Evolutionary conservation across 2,888 invertebrate genomes (phyloP), one percentile per base, ranked within the genome.

Genomic region (Drosophila suboccidentalis): DNA sequence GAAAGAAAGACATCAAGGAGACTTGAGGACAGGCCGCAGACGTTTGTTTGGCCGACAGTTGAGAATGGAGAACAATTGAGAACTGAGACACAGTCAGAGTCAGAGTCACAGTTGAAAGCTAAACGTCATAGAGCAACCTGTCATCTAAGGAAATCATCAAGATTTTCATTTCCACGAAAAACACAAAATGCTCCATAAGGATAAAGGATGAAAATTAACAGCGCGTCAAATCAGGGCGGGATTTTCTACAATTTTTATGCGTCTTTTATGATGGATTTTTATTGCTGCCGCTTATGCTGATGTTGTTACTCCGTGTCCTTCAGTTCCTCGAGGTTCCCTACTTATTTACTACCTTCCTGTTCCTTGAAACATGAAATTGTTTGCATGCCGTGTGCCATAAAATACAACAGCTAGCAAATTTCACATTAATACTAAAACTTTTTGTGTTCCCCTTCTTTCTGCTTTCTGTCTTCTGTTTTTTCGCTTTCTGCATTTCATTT

Each of bases 201-300:
- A 26, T 26, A 5, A 26, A 26, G 5, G 51, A 71, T 15, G 50
- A 49, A 81, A 84, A 84, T 86, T 84, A 86, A 86, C 87, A 86
- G 75, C 73, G 83, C 87, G 81, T 83, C 84, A 84, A 84, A 84
- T 84, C 87, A 83, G 75, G 83, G 70, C 76, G 66, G 65, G 71
- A 66, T 66, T 76, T 78, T 63, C 64, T 69, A 76, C 64, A 75
- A 75, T 72, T 83, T 86, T 83, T 86, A 86, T 86, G 83, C 66
- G 60, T n/a, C 60, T 82, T 86, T 86, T 86, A 83, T 83, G 83
- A 83, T 75, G 78, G 74, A 83, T 78, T 83, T 83, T 83, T 86
- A 83, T 86, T 86, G 83, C 74, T 43, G 41, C 50, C 78, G 80
- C 67, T 83, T 83, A 77, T 77, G 77, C 50, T 77, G 77, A 77